Conservation (phyloP, 2,113 vertebrate genomes). For the Sula dactylatra region DNA sequence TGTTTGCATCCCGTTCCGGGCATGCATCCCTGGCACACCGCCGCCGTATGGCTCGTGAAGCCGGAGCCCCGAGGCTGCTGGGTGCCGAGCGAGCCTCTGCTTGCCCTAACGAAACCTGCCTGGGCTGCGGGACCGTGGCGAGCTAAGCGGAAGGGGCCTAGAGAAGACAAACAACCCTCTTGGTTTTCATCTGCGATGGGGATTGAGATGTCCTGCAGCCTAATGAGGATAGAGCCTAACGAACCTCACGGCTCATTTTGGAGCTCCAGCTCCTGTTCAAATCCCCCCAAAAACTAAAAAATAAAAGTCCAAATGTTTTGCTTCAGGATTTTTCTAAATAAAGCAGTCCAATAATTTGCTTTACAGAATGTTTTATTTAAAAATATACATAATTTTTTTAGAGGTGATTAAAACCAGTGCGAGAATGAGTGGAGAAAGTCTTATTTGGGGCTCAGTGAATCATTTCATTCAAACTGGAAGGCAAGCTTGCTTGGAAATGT, state of each 20-base stretch:
- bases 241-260: background rate
- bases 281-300: background rate
- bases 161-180: background rate
- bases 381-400: background rate
- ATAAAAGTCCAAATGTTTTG: background rate
- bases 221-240: background rate
- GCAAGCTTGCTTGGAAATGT: background rate
- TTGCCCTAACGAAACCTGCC: background rate
- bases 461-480: background rate
- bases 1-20: fast-evolving
- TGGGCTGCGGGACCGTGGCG: fast-evolving
- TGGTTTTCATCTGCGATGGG: fast-evolving
- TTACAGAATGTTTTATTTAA: background rate
- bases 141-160: background rate
- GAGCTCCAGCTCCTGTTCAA: background rate
- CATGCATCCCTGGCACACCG: background rate
- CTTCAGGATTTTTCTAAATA: background rate
- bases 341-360: background rate
- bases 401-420: background rate
- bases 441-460: background rate
- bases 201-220: background rate
- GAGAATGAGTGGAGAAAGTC: background rate
- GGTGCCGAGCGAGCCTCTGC: fast-evolving
- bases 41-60: background rate
- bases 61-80: background rate